Conservation (phyloP, 2,797 vertebrate genomes). For the Danio jaintianensis region DNA sequence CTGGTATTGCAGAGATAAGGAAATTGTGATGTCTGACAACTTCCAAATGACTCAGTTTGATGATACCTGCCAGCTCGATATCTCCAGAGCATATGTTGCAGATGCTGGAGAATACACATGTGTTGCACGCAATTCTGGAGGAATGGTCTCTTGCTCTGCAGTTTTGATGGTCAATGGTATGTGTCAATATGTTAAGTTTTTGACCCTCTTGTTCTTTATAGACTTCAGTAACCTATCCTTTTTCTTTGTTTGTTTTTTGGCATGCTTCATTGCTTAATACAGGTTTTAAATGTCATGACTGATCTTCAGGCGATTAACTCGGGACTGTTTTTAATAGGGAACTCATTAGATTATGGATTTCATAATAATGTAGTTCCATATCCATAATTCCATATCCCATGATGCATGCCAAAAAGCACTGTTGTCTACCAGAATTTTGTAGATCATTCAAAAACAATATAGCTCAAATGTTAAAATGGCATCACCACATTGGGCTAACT, state of each 20-base stretch:
- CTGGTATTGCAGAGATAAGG: slow-evolving; percentile 90
- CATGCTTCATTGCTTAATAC: slow-evolving; percentile 7
- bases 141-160: slow-evolving; percentile 89
- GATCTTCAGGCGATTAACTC: neutral
- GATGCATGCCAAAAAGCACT: slow-evolving; percentile 9
- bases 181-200: slow-evolving; percentile 50
- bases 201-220: neutral
- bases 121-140: slow-evolving; percentile 85
- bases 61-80: slow-evolving; percentile 88
- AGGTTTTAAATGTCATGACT: slow-evolving; percentile 11
- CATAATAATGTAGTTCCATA: neutral
- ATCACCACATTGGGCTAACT: slow-evolving; percentile 16
- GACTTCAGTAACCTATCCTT: neutral
- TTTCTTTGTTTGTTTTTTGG: neutral
- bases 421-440: neutral
- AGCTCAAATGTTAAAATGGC: neutral
- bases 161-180: slow-evolving; percentile 88
- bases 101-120: slow-evolving; percentile 90
- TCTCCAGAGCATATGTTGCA: slow-evolving; percentile 83
- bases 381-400: neutral
- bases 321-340: neutral
- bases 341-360: neutral
- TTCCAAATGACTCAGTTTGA: slow-evolving; percentile 91
- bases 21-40: slow-evolving; percentile 88
- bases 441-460: neutral